Conservation (phyloP, 2,113 vertebrate genomes). For the Entelurus aequoreus region DNA sequence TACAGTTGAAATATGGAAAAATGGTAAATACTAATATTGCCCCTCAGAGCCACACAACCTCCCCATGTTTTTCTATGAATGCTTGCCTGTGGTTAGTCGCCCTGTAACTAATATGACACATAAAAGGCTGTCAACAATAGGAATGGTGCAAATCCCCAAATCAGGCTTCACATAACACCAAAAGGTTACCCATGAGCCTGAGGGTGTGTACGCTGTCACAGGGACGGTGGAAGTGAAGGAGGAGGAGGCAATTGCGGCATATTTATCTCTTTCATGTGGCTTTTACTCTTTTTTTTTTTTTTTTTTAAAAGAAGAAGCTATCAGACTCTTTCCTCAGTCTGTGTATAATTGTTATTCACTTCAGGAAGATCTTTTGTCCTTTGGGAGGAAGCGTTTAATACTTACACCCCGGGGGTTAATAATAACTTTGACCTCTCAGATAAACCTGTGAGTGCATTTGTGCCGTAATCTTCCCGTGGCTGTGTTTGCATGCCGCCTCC, state of each 20-base stretch:
- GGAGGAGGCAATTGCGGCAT: slow-evolving; percentile 47
- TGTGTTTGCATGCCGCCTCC: slow-evolving; percentile 6
- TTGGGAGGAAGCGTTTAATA: slow-evolving; percentile 50
- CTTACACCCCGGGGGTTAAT: slow-evolving; percentile 61
- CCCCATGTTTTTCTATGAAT: slow-evolving; percentile 22
- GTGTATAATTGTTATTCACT: slow-evolving; percentile 53
- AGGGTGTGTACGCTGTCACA: slow-evolving; percentile 25
- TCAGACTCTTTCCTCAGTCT: slow-evolving; percentile 24
- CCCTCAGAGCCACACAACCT: neutral
- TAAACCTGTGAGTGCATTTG: slow-evolving; percentile 47
- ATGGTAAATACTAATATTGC: neutral
- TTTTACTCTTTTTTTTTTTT: slow-evolving; percentile 30
- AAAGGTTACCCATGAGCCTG: slow-evolving; percentile 46
- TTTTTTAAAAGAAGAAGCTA: slow-evolving; percentile 27
- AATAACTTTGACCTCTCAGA: slow-evolving; percentile 63
- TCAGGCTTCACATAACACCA: slow-evolving; percentile 58
- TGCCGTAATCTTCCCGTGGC: slow-evolving; percentile 11
- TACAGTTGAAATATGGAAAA: too few species aligned
- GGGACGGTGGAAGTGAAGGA: slow-evolving; percentile 9
- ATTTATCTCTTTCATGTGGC: slow-evolving; percentile 60
- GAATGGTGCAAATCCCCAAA: slow-evolving; percentile 49
- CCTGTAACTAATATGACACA: slow-evolving; percentile 67
- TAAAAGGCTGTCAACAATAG: slow-evolving; percentile 60
- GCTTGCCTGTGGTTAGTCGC: slow-evolving; percentile 51
- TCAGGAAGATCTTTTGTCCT: slow-evolving; percentile 53